Evolutionary conservation across 2,113 vertebrate genomes (phyloP), one percentile per base, ranked within the genome.

Genomic region (Andinoacara biseriatus): DNA sequence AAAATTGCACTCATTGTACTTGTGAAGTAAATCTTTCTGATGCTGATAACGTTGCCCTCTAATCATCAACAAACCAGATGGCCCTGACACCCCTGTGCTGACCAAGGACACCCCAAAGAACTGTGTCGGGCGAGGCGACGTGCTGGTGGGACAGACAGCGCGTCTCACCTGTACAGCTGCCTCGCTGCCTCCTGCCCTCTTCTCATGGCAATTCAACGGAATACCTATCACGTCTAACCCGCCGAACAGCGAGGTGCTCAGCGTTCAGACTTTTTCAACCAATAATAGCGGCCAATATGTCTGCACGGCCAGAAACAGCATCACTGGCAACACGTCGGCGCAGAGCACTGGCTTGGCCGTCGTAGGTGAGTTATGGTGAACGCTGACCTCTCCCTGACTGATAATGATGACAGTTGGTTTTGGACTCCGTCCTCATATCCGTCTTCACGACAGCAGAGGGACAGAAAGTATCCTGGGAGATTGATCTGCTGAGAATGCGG

Each of bases 171-270:
- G 95, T 58, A 6, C 49, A 3, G 93, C 95, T 2, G 76, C 80
- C 59, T 95, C 95, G 2, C 35, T 95, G 76, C 95, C 96, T 52
- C 89, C 94, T 3, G 95, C 95, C 65, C 80, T 86, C 14, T 94
- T 95, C 89, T 90, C 95, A 1, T 96, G 95, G 96, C 78, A 89
- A 76, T 79, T 80, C 3, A 52, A 94, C 1, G 93, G 93, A 14
- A 81, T 90, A 72, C 18, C 90, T 0, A 75, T 96, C 35, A 77
- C 89, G 5, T 14, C 78, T 4, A 33, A 58, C 49, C 92, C 93
- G 8, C 76, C 79, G 3, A 82, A 77, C 74, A 92, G 87, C 7
- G 94, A 95, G 26, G 85, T 86, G 59, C 91, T 96, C 78, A 93
- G 11, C 81, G 14, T 96, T 18, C 94, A 94, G 94, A 90, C 94